Conservation (phyloP, 1,140 invertebrate species). For the Idris sp. region DNA sequence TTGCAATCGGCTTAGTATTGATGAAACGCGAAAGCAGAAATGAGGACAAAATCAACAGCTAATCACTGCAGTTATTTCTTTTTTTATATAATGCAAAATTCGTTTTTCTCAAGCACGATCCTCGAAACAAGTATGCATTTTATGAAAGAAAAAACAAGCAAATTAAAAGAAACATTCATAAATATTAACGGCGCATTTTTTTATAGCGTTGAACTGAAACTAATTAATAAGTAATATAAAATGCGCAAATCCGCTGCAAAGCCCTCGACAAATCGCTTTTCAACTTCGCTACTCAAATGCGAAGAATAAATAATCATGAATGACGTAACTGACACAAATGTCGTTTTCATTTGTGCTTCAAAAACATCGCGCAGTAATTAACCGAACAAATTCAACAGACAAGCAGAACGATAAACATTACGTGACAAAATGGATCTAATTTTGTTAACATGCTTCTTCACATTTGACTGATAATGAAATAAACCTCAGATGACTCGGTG, state of each 20-base stretch:
- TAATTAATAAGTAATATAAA: conserved; percentile 49
- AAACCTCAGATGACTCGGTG: no score
- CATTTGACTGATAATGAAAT: background rate
- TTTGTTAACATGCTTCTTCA: background rate
- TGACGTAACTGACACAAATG: conserved; percentile 10
- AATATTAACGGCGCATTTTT: background rate
- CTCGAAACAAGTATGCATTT: no score
- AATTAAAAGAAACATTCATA: no score
- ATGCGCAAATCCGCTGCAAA: conserved; percentile 12
- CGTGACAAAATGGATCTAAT: background rate
- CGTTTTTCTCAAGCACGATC: no score
- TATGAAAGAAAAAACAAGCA: no score
- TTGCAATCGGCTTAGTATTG: no score
- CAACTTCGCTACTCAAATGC: background rate
- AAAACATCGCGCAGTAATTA: conserved; percentile 24
- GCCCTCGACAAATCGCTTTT: conserved; percentile 6
- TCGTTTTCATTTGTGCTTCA: background rate
- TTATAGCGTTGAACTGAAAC: conserved; percentile 1
- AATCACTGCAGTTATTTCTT: no score
- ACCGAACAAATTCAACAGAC: conserved; percentile 7
- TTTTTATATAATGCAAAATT: no score
- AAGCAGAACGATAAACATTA: conserved; percentile 9
- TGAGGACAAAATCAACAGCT: no score
- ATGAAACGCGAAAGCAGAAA: no score
- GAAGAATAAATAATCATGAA: conserved; percentile 15